Evolutionary conservation across 2,797 vertebrate genomes (phyloP), one percentile per base, ranked within the genome.

Genomic region (Psittacula derbiana): DNA sequence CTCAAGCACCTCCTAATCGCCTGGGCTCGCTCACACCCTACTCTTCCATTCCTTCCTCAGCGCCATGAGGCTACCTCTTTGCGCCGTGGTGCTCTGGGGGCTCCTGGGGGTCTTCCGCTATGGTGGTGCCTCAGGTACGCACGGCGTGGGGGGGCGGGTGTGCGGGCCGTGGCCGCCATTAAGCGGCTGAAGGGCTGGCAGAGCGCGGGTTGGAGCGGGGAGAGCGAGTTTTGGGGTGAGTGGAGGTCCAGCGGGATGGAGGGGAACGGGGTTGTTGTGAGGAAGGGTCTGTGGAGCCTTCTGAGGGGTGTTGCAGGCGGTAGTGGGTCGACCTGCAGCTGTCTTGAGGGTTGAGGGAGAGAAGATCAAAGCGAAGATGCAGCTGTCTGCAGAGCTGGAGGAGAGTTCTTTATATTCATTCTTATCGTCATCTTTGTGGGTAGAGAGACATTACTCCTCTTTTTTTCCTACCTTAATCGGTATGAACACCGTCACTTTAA

Each of bases 31-130:
- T 57, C 14, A 33, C 55, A 33, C 10, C 2, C 1, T 2, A 6
- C 1, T 8, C 14, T 15, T 6, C 11, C 5, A 0, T 4, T 60
- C 30, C 2, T 2, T 79, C 1, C 1, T 6, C 31, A n/a, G 76
- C 46, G 33, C 41, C 11, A 96, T 96, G 95, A 8, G 49, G n/a
- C 3, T 80, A 2, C 4, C 0, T 0, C 1, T 1, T 8, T 3
- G 3, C 7, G 4, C 53, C 3, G 5, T 50, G 36, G 10, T 85
- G 52, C 13, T 96, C 2, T 23, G 70, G 46, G 61, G 61, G 57
- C 16, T 96, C 7, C 6, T 80, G 86, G 83, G 57, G 57, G 25
- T 74, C 25, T 41, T 88, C 43, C 36, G 67, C 47, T n/a, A 24
- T 1, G 71, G 79, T 3, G 25, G 41, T 1, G 67, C 89, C 44